These are phyloP conservation scores for Zele albiditarsus DNA, from an alignment of 2,888 invertebrate genomes.

Conservation along the genomic window DNA sequence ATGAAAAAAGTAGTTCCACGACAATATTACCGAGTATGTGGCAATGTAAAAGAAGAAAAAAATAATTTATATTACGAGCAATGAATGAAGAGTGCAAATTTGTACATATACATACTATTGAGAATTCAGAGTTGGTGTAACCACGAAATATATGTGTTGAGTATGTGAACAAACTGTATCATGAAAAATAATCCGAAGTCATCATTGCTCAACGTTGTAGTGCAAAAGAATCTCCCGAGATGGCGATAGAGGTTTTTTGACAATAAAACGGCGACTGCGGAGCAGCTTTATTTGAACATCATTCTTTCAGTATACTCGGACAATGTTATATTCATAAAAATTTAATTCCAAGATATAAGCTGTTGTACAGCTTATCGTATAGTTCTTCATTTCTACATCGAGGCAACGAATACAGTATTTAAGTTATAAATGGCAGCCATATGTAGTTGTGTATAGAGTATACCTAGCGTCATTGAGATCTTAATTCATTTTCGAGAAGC, in stretches of 20 bases:
- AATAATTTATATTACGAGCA: conserved; percentile 1
- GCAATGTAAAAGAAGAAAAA: background rate
- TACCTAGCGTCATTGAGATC: background rate
- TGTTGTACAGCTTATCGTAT: too few relatives aligned
- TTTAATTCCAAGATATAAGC: too few relatives aligned
- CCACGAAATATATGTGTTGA: background rate
- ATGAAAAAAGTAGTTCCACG: background rate
- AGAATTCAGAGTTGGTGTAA: background rate
- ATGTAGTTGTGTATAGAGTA: too few relatives aligned
- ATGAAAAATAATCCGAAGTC: background rate
- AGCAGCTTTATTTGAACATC: too few relatives aligned
- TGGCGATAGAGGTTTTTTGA: background rate
- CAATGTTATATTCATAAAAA: too few relatives aligned
- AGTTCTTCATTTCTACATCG: too few relatives aligned
- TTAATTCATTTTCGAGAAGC: background rate
- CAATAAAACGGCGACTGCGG: background rate
- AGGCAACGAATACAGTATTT: too few relatives aligned
- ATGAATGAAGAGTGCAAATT: background rate
- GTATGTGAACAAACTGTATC: background rate
- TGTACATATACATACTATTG: background rate
- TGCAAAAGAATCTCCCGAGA: background rate
- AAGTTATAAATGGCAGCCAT: too few relatives aligned
- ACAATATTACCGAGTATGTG: background rate
- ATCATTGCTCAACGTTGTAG: background rate
- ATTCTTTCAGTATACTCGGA: too few relatives aligned